These are phyloP conservation scores for Metopia argyrocephala DNA, from an alignment of 2,888 invertebrate genomes.

Conservation along the genomic window DNA sequence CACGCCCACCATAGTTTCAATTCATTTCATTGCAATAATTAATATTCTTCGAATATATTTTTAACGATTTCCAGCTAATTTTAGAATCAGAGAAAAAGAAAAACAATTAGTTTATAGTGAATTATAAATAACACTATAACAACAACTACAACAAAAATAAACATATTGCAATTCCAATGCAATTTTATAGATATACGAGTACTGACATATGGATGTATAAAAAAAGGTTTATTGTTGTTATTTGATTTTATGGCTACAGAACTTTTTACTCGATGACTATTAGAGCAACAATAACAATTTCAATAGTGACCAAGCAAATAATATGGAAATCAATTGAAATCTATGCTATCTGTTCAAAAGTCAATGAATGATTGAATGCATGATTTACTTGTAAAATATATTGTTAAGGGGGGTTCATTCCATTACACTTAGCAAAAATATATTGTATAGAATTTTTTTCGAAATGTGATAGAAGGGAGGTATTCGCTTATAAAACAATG, in stretches of 20 bases:
- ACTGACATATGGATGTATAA: constrained; percentile 6
- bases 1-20: background rate
- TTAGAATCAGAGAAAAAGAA: background rate
- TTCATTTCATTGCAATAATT: no score
- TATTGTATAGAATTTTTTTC: background rate
- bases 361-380: constrained; percentile 7
- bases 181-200: constrained; percentile 28
- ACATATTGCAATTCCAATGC: constrained; percentile 12
- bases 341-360: constrained; percentile 22
- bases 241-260: background rate
- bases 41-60: constrained; percentile 7
- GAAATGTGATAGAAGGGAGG: no score
- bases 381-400: no score
- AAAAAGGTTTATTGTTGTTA: constrained; percentile 5
- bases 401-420: background rate
- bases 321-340: constrained; percentile 23
- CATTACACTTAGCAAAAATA: background rate
- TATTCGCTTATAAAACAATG: constrained; percentile 21
- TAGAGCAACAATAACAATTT: background rate
- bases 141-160: background rate
- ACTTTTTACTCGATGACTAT: background rate
- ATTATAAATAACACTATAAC: background rate
- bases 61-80: constrained; percentile 47
- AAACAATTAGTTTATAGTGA: constrained; percentile 16
- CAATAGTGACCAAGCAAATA: background rate